phyloP scores from a whole-genome alignment of 1,140 invertebrate species.

The Orius laevigatus region DNA sequence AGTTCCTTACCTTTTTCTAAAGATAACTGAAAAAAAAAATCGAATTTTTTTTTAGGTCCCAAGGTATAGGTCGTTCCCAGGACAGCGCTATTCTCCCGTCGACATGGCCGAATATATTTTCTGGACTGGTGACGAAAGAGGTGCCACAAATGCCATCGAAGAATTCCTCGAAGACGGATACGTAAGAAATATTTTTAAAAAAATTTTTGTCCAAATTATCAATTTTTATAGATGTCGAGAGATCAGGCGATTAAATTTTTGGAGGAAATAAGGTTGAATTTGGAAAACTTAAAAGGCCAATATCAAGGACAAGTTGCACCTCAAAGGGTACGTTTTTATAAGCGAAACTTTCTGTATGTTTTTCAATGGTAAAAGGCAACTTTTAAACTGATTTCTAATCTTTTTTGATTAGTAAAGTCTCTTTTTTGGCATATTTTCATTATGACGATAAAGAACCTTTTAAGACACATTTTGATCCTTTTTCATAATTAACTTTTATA shows the following conservation, averaged over 20 bases:
- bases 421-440: too few species aligned
- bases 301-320: slow-evolving; percentile 26
- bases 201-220: slow-evolving; percentile 5
- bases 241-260: slow-evolving; percentile 54
- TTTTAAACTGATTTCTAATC: too few species aligned
- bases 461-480: too few species aligned
- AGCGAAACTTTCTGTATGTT: too few species aligned
- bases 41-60: not conserved
- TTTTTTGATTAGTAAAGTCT: too few species aligned
- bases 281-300: slow-evolving; percentile 44
- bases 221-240: slow-evolving; percentile 37
- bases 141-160: slow-evolving; percentile 51
- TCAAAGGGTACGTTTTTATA: slow-evolving; percentile 28
- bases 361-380: too few species aligned
- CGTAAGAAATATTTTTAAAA: slow-evolving; percentile 29
- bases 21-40: not conserved
- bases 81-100: slow-evolving; percentile 44
- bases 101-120: slow-evolving; percentile 63
- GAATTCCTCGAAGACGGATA: slow-evolving; percentile 52
- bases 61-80: slow-evolving; percentile 24
- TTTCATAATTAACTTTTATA: too few species aligned
- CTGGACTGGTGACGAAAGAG: slow-evolving; percentile 58
- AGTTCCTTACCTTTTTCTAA: not conserved
- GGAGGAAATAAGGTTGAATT: slow-evolving; percentile 50
- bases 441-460: too few species aligned